Evolutionary conservation across 2,113 vertebrate genomes (phyloP).

Genomic region (Odocoileus virginianus): DNA sequence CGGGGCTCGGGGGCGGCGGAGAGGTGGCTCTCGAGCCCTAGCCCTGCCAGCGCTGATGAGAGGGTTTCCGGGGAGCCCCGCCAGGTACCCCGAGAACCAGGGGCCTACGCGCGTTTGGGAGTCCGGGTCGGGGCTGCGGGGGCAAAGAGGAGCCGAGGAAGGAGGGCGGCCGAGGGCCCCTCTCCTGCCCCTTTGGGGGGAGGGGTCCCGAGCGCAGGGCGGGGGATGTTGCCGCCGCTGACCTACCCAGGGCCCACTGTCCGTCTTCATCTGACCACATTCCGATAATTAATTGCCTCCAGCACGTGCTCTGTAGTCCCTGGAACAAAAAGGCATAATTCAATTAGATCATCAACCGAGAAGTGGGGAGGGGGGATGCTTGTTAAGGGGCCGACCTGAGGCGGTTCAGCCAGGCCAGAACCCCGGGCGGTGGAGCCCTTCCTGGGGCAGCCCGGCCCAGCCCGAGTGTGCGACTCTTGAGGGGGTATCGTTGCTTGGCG

Average conservation of each 20-base stretch:
- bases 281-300: constrained; percentile 83
- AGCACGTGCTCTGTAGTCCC: constrained; percentile 78
- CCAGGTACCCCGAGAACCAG: neutral
- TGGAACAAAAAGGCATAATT: constrained; percentile 78
- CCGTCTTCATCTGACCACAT: constrained; percentile 63
- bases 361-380: constrained; percentile 66
- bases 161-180: constrained; percentile 73
- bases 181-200: constrained; percentile 59
- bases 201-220: constrained; percentile 76
- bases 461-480: constrained; percentile 58
- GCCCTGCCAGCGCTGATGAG: neutral
- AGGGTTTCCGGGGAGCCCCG: neutral
- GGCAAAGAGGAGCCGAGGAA: neutral
- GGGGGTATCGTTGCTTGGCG: neutral
- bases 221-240: constrained; percentile 61
- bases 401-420: constrained; percentile 76
- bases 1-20: neutral
- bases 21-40: neutral
- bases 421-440: constrained; percentile 74
- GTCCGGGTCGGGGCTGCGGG: neutral
- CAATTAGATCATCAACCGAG: constrained; percentile 85
- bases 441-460: constrained; percentile 42
- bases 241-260: constrained; percentile 69
- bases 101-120: constrained; percentile 1
- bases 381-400: constrained; percentile 76